Conservation (phyloP, 2,797 vertebrate genomes). For the Falco biarmicus region DNA sequence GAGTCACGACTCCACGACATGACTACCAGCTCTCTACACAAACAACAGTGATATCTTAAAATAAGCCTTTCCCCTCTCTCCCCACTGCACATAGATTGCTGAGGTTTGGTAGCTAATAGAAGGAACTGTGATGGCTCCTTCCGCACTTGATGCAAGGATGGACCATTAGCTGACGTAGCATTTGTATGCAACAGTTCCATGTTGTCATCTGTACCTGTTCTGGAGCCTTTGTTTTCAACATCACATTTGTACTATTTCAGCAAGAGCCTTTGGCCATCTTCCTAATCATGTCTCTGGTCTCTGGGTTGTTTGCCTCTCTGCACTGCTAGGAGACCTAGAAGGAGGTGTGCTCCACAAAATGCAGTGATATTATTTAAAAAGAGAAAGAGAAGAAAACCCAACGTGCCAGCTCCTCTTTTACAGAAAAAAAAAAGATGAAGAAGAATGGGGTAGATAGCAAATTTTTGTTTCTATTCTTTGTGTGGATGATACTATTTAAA, state of each 20-base stretch:
- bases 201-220: neutral
- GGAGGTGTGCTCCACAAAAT: neutral
- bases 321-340: neutral
- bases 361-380: neutral
- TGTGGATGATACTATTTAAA: neutral
- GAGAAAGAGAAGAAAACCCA: neutral
- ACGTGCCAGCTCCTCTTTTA: neutral
- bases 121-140: neutral
- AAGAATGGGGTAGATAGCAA: neutral
- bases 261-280: neutral
- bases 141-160: neutral
- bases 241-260: neutral
- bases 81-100: neutral
- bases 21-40: neutral
- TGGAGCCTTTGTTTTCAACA: neutral
- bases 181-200: accelerated
- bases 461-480: neutral
- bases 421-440: neutral
- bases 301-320: neutral
- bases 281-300: neutral
- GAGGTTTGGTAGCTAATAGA: neutral
- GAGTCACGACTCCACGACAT: accelerated
- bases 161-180: neutral
- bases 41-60: neutral
- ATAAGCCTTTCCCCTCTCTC: neutral